phyloP scores from a whole-genome alignment of 2,113 vertebrate species.

The Python bivittatus region DNA sequence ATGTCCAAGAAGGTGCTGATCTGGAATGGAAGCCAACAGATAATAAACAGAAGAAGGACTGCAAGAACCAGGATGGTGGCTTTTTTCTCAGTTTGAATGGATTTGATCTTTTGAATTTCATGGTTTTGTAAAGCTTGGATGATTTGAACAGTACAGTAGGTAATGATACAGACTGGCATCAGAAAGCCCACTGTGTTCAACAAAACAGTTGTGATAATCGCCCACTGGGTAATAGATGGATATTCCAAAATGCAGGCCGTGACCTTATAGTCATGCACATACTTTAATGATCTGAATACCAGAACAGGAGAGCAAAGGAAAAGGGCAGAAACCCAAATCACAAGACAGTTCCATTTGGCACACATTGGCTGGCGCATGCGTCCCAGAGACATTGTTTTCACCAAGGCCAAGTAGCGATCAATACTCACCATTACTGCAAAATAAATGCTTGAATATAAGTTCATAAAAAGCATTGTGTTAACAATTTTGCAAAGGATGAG shows the following conservation, averaged over 20 bases:
- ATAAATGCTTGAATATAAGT: conserved; percentile 87
- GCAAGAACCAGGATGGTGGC: conserved; percentile 79
- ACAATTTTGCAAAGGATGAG: conserved; percentile 81
- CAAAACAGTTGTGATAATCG: conserved; percentile 73
- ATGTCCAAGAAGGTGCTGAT: conserved; percentile 78
- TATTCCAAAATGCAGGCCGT: conserved; percentile 78
- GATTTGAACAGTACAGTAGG: conserved; percentile 83
- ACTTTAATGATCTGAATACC: conserved; percentile 71
- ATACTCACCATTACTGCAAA: conserved; percentile 89
- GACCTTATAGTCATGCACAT: conserved; percentile 57
- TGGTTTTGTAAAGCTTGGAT: conserved; percentile 75
- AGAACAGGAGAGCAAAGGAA: conserved; percentile 79
- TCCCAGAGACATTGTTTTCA: conserved; percentile 87
- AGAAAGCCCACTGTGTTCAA: conserved; percentile 84
- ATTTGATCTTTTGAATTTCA: conserved; percentile 66
- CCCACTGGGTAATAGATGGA: conserved; percentile 51
- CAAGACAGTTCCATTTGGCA: conserved; percentile 83
- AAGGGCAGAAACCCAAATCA: conserved; percentile 83
- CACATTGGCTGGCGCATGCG: conserved; percentile 79
- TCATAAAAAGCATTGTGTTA: conserved; percentile 80
- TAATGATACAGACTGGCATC: conserved; percentile 80
- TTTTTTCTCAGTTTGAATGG: conserved; percentile 76
- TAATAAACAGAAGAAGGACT: conserved; percentile 82
- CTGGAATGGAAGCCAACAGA: conserved; percentile 90
- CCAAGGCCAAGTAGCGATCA: conserved; percentile 91